Evolutionary conservation across 2,113 vertebrate genomes (phyloP).

Genomic region (Meriones unguiculatus): DNA sequence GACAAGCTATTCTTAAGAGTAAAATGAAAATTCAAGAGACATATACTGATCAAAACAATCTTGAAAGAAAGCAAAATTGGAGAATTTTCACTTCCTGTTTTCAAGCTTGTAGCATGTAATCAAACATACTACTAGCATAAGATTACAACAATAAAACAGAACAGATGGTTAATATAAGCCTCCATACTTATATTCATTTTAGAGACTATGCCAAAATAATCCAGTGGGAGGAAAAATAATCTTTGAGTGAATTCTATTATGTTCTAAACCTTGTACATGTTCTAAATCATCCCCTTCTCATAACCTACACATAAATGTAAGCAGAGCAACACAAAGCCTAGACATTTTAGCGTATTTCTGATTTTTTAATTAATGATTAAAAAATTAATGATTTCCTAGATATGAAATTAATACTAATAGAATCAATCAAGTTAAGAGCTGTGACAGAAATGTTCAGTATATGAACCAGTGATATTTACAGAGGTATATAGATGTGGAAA

Average conservation of each 20-base stretch:
- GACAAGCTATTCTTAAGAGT: constrained; percentile 31
- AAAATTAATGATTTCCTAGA: neutral
- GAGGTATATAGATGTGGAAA: neutral
- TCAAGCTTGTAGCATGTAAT: constrained; percentile 29
- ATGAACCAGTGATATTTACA: neutral
- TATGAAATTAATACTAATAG: neutral
- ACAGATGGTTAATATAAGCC: neutral
- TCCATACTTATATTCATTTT: neutral
- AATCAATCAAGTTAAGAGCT: neutral
- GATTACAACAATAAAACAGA: neutral
- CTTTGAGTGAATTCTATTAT: constrained; percentile 14
- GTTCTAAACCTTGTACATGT: neutral
- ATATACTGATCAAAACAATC: constrained; percentile 40
- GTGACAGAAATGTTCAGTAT: neutral
- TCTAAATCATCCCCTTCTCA: neutral
- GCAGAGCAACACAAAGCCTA: neutral
- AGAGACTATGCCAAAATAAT: constrained; percentile 10
- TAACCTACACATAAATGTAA: neutral
- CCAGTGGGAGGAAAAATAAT: neutral
- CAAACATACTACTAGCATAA: neutral
- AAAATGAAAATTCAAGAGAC: neutral
- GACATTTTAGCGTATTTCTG: neutral
- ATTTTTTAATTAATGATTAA: neutral
- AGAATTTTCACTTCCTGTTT: constrained; percentile 19
- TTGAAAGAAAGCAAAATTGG: constrained; percentile 5